phyloP scores from a whole-genome alignment of 35 echinoderm and acorn worm species.

The Eucidaris tribuloides region DNA sequence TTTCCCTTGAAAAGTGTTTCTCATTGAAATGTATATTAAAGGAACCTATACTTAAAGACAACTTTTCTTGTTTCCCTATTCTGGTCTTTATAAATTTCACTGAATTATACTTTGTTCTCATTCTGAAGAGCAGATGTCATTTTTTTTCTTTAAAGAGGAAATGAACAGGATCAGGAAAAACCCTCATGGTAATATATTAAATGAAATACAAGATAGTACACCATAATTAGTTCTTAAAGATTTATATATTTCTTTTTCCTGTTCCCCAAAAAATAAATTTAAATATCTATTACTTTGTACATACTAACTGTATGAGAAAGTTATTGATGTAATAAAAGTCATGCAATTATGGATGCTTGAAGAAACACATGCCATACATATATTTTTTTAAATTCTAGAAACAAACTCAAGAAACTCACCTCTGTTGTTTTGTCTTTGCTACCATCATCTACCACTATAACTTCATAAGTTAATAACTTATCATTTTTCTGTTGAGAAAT shows the following conservation, averaged over 20 bases:
- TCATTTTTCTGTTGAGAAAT: slow-evolving; percentile 71
- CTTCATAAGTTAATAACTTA: slow-evolving; percentile 80
- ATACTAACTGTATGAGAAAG: not conserved
- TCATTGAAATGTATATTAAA: too few relatives aligned
- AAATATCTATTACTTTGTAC: not conserved
- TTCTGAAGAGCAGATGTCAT: not conserved
- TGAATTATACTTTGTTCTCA: not conserved
- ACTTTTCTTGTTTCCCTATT: too few relatives aligned
- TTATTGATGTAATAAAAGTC: not conserved
- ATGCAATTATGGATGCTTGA: not conserved
- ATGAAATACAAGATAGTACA: not conserved
- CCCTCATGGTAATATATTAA: not conserved
- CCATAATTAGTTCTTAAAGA: not conserved
- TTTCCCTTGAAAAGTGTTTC: too few relatives aligned
- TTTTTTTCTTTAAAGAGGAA: too few relatives aligned
- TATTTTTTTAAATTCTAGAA: too few relatives aligned
- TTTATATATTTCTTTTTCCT: not conserved
- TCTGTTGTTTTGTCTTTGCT: slow-evolving; percentile 94
- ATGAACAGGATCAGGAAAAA: too few relatives aligned
- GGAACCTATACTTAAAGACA: too few relatives aligned
- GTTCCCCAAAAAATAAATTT: not conserved
- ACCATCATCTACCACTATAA: slow-evolving; percentile 94
- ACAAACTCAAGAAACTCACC: slow-evolving; percentile 34
- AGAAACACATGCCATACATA: too few relatives aligned
- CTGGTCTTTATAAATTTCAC: not conserved